Conservation (phyloP, 2,888 invertebrate genomes). For the Leptopterna dolabrata region DNA sequence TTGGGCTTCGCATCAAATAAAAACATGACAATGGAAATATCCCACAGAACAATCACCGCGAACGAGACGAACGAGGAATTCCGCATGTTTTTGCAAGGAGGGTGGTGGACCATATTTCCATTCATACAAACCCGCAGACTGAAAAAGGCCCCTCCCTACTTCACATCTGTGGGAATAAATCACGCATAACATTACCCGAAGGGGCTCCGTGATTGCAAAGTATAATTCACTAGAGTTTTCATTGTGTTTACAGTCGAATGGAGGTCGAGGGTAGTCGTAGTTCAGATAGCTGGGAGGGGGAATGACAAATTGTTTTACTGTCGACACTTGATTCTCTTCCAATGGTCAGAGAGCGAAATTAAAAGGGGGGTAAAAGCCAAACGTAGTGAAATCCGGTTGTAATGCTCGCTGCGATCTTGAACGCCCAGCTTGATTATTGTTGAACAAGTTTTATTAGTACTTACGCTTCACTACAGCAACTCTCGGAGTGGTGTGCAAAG, state of each 20-base stretch:
- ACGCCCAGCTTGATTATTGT: no score
- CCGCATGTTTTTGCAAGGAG: no score
- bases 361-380: background rate
- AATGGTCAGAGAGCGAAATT: background rate
- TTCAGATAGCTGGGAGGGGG: background rate
- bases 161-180: conserved; percentile 20
- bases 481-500: no score
- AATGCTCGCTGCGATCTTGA: background rate
- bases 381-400: background rate
- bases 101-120: no score
- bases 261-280: background rate
- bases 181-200: background rate
- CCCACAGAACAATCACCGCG: no score
- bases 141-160: background rate
- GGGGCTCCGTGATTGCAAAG: conserved; percentile 1
- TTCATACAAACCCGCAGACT: background rate
- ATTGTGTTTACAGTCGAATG: conserved; percentile 18
- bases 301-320: conserved; percentile 30
- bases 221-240: conserved; percentile 27
- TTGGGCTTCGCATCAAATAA: no score
- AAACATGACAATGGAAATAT: no score
- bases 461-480: no score
- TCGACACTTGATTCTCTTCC: conserved; percentile 6
- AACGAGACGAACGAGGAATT: no score
- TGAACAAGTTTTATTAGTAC: no score